These are phyloP conservation scores for Falco berigora DNA, from an alignment of 2,797 vertebrate genomes.

Conservation along the genomic window DNA sequence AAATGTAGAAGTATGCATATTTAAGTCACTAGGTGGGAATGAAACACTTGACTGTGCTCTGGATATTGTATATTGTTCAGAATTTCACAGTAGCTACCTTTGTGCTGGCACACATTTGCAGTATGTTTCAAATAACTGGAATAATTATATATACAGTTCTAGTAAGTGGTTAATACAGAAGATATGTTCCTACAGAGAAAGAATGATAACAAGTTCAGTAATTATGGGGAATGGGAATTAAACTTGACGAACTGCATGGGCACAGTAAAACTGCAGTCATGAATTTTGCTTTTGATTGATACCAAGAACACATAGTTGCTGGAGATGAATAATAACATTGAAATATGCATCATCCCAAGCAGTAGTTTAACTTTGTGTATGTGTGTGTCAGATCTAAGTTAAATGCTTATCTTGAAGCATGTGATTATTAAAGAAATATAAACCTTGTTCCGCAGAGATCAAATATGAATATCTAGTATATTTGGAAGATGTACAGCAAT, in stretches of 20 bases:
- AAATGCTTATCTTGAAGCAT: background rate
- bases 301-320: background rate
- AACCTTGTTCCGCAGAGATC: background rate
- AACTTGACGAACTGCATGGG: background rate
- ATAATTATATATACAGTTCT: background rate
- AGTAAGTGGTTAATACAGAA: slow-evolving; percentile 1
- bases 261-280: background rate
- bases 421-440: background rate
- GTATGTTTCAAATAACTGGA: background rate
- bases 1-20: background rate
- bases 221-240: slow-evolving; percentile 3
- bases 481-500: background rate
- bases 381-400: background rate
- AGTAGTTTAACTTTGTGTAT: background rate
- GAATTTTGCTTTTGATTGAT: slow-evolving; percentile 33
- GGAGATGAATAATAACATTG: background rate
- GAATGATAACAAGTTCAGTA: background rate
- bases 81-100: background rate
- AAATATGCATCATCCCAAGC: background rate
- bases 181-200: background rate
- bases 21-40: background rate
- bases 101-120: background rate
- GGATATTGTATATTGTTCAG: background rate
- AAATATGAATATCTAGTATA: background rate
- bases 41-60: background rate